Base-by-base conservation (phyloP, 1,140 invertebrate species). In the Drosophila virilis region DNA sequence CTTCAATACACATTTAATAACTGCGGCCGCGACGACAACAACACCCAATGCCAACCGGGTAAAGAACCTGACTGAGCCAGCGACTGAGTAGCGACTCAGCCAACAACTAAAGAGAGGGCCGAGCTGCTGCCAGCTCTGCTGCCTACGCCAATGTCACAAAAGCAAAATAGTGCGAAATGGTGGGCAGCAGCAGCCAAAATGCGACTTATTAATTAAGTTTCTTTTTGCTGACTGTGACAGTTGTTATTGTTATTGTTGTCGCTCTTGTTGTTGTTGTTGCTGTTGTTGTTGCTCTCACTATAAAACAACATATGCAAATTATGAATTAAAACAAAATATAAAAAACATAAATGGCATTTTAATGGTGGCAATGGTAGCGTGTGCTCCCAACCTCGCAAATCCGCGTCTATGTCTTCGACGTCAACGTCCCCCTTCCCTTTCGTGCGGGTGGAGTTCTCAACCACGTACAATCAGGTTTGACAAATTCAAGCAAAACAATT, bases 201-300 rank as follows among this genome's bases (percentile, higher is more conserved):
- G 79, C 77, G 79, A 77, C 83, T 89, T 88, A 88, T 88, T 88
- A 88, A 88, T 89, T 89, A 89, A 88, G 84, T 86, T 82, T 82
- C 60, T 65, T 77, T 64, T 58, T 40, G 12, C 43, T 43, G 72
- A 35, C 58, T 55, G 73, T 62, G 58, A 62, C 58, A 70, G 67
- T 64, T 70, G 35, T 50, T 45, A 7, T 52, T 64, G 61, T 43
- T 38, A 15, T 42, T 62, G 7, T 10, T 52, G 8, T 50, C 28
- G 8, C 13, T 51, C 3, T 42, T 52, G 28, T 38, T 62, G 17
- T 43, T 59, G 45, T 28, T 55, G 37, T 38, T 66, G 28, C 43
- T 59, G 71, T 62, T 59, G 46, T 28, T 57, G 37, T 38, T 66
- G 28, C 50, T 59, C 64, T 66, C 58, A 77, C 70, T 70, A 65